Evolutionary conservation across 2,888 invertebrate species (phyloP).

Genomic region (Plagodis dolabraria): DNA sequence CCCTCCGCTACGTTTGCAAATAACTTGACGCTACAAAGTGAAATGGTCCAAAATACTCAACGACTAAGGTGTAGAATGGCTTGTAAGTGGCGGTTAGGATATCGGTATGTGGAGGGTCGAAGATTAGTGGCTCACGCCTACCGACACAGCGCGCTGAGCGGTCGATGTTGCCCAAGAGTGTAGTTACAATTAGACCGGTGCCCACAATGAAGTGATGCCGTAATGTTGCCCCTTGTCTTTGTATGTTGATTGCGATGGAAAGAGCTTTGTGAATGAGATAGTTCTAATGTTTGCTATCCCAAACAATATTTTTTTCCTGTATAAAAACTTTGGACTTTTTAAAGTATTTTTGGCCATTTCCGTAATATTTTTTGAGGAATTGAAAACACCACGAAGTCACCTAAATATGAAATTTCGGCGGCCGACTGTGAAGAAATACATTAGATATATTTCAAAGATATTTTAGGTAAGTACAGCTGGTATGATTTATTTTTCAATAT

Average conservation of each 20-base stretch:
- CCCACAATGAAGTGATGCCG: constrained; percentile 84
- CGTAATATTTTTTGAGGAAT: too few relatives aligned
- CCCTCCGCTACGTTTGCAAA: constrained; percentile 78
- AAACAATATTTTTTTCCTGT: too few relatives aligned
- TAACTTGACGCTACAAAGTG: constrained; percentile 41
- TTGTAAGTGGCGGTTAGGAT: constrained; percentile 47
- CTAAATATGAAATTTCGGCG: too few relatives aligned
- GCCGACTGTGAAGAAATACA: too few relatives aligned
- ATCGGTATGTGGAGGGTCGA: constrained; percentile 83
- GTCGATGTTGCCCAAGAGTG: constrained; percentile 83
- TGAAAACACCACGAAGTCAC: too few relatives aligned
- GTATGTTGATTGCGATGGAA: constrained; percentile 81
- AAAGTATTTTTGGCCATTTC: too few relatives aligned
- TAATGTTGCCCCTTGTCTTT: constrained; percentile 82
- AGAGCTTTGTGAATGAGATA: constrained; percentile 53
- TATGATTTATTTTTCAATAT: too few relatives aligned
- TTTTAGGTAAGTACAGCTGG: too few relatives aligned
- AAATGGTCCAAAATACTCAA: background rate
- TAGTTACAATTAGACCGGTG: constrained; percentile 84
- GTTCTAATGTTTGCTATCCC: constrained; percentile 17
- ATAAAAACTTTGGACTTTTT: too few relatives aligned
- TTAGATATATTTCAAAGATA: too few relatives aligned
- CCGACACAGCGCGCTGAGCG: constrained; percentile 83
- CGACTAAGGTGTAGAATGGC: constrained; percentile 49
- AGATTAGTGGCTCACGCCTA: constrained; percentile 85